phyloP scores from a whole-genome alignment of 2,113 vertebrate species.

The Chaenogobius annularis region DNA sequence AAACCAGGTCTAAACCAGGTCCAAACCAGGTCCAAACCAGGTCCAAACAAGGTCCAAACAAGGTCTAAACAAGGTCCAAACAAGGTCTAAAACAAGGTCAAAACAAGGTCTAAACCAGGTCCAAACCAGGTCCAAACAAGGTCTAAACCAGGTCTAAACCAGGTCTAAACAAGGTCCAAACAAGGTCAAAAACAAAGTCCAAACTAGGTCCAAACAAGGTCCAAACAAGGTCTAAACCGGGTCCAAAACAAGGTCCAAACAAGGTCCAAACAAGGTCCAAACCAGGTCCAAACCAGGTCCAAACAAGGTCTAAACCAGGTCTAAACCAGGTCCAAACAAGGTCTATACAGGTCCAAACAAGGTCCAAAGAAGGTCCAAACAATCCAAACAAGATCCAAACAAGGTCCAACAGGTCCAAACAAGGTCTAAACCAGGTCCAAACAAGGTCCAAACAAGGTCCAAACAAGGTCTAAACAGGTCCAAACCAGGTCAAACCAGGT shows the following conservation, averaged over 20 bases:
- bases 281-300: conserved; percentile 22
- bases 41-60: neutral
- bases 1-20: conserved; percentile 15
- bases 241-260: neutral
- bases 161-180: neutral
- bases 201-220: neutral
- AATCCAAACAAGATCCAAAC: neutral
- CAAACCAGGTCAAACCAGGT: neutral
- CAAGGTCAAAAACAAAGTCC: neutral
- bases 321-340: neutral
- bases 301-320: neutral
- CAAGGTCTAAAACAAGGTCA: neutral
- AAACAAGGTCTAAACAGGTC: neutral
- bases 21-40: neutral
- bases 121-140: neutral
- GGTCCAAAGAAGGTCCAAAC: neutral
- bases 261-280: neutral
- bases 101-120: neutral
- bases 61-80: neutral
- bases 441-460: neutral
- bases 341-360: neutral
- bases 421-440: neutral
- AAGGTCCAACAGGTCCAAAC: neutral
- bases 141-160: conserved; percentile 17
- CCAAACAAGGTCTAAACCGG: neutral